These are phyloP conservation scores for Dreissena rostriformis DNA, from an alignment of 1,140 invertebrate species.

Conservation along the genomic window DNA sequence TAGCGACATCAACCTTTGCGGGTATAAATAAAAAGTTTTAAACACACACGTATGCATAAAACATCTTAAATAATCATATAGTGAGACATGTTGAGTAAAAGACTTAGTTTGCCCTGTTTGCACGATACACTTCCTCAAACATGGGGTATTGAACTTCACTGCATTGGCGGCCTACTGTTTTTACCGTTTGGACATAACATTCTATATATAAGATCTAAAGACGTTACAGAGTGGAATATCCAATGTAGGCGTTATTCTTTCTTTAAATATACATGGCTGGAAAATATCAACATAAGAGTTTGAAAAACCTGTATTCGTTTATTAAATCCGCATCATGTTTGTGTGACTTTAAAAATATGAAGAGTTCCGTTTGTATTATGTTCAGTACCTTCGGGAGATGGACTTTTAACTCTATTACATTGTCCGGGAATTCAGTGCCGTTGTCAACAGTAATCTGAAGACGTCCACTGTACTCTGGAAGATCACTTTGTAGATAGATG, in stretches of 20 bases:
- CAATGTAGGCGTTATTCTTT: background rate
- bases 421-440: background rate
- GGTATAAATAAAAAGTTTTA: too few species aligned
- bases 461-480: conserved; percentile 12
- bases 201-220: background rate
- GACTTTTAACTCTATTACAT: background rate
- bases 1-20: too few species aligned
- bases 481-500: conserved; percentile 21
- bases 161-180: too few species aligned
- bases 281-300: background rate
- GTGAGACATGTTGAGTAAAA: too few species aligned
- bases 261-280: background rate
- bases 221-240: background rate
- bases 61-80: too few species aligned
- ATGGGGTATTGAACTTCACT: too few species aligned
- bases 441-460: background rate
- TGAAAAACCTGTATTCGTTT: background rate
- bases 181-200: too few species aligned
- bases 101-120: too few species aligned
- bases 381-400: conserved; percentile 18
- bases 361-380: background rate
- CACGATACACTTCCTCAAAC: too few species aligned
- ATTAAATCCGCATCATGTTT: conserved; percentile 1
- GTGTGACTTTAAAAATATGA: background rate
- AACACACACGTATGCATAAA: too few species aligned